Evolutionary conservation across 2,888 invertebrate genomes (phyloP).

Genomic region (Dolomedes plantarius): DNA sequence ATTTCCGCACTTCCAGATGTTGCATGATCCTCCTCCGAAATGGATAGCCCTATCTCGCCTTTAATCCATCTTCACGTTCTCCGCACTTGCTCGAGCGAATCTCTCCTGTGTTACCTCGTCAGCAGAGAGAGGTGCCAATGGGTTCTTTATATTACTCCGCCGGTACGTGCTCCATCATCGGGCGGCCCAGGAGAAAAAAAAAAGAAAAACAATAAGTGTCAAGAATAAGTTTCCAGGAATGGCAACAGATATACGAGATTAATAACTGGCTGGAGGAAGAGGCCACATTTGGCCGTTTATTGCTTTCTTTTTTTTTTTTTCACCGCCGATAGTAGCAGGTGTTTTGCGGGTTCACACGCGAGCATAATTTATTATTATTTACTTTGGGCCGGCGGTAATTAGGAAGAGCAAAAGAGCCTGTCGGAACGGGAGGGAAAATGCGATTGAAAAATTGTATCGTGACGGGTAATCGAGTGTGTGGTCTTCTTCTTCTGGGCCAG

Average conservation of each 20-base stretch:
- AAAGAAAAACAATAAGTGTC: slow-evolving; percentile 60
- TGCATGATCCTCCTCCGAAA: neutral
- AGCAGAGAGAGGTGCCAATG: neutral
- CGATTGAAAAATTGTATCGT: no score
- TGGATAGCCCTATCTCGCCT: neutral
- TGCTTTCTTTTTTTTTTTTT: no score
- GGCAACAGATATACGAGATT: slow-evolving; percentile 49
- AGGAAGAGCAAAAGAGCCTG: no score
- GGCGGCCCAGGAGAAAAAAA: no score
- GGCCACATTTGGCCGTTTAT: slow-evolving; percentile 28
- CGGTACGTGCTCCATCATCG: slow-evolving; percentile 51
- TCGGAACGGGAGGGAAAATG: no score
- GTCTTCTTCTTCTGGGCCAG: no score
- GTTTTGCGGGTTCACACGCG: neutral
- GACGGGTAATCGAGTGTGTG: no score
- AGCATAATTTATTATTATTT: neutral
- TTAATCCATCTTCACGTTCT: neutral
- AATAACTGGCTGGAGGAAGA: slow-evolving; percentile 30
- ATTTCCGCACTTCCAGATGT: no score
- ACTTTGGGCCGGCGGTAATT: no score
- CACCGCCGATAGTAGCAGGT: neutral
- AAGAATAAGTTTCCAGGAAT: slow-evolving; percentile 49
- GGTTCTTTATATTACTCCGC: neutral
- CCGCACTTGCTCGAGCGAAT: no score
- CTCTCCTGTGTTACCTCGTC: neutral